phyloP scores from a whole-genome alignment of 2,797 vertebrate genomes.

The Bradypodion ventrale region DNA sequence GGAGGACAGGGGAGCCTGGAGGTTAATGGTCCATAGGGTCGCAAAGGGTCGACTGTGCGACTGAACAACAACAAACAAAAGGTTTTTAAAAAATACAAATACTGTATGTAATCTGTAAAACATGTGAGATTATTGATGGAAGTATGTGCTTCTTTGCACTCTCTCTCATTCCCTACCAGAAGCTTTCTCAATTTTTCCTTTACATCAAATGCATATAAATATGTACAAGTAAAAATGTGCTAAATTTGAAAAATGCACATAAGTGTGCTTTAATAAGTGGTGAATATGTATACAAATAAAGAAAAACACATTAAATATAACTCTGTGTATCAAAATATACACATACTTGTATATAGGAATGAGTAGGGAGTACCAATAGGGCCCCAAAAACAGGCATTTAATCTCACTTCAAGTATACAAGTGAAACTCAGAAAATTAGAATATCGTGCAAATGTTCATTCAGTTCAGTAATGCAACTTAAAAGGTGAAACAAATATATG shows the following conservation, averaged over 20 bases:
- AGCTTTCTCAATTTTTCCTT: not conserved
- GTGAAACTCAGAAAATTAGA: too few species aligned
- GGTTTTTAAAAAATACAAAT: too few species aligned
- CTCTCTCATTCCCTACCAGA: not conserved
- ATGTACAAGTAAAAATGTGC: not conserved
- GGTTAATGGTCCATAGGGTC: too few species aligned
- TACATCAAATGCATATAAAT: not conserved
- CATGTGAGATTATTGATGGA: not conserved
- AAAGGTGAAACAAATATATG: too few species aligned
- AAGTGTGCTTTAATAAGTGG: not conserved
- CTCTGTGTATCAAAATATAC: not conserved
- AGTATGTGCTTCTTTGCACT: not conserved
- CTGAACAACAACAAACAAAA: too few species aligned
- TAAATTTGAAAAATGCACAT: not conserved
- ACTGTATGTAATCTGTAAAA: not conserved
- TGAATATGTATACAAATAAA: not conserved
- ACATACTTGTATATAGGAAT: not conserved
- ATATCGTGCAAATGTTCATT: too few species aligned
- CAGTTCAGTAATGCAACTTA: too few species aligned
- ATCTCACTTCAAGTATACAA: too few species aligned
- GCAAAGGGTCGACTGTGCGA: too few species aligned
- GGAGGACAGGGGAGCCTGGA: too few species aligned
- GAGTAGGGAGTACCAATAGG: not conserved
- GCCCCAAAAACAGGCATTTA: not conserved
- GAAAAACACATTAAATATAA: not conserved